Base-by-base conservation (phyloP, 2,888 invertebrate genomes). In the Xanthia icteritia region DNA sequence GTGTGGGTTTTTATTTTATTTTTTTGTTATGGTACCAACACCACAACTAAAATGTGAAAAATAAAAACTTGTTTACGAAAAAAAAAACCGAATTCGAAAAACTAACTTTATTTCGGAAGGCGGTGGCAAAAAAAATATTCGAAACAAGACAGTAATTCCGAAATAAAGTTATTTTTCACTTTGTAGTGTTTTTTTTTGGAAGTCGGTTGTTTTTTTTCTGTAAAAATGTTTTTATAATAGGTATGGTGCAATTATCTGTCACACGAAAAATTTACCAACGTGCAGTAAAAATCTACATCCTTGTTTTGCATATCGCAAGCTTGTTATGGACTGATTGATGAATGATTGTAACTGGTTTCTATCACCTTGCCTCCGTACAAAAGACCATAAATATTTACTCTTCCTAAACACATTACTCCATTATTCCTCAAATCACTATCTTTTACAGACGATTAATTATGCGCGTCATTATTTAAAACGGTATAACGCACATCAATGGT, bases 391-490 rank as follows among this genome's bases (percentile, higher is more conserved):
- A 75, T 68, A 79, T 82, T 83, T 71, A 83, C 60, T 45, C 56
- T 70, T 60, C 42, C 8, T 70, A 83, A 79, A 79, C 48, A 79
- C 23, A 71, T 73, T 61, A 73, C 15, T 61, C 36, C 70, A 74
- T 79, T 64, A 83, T 83, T 72, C 58, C 54, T 51, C 75, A 78
- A 70, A 73, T 66, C 72, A 79, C 71, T 72, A 60, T 72, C 45
- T 79, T 82, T 70, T 66, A 80, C 66, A 80, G 69, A 60, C 80
- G 65, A 83, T 82, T 82, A 69, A 78, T 85, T 84, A 76, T 80
- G 73, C 66, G 76, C 76, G 70, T 80, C 76, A 65, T 82, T 73
- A 84, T 82, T 79, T 68, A 66, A 73, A 84, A 78, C 73, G 78
- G 75, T 73, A 74, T 69, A 61, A 77, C 74, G 71, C 76, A 76